Percentiles rank a stretch among this genome's conserved stretches.
These are phyloP conservation scores for Holacanthella duospinosa DNA, from an alignment of 2,888 invertebrate genomes.

Conservation along the genomic window DNA sequence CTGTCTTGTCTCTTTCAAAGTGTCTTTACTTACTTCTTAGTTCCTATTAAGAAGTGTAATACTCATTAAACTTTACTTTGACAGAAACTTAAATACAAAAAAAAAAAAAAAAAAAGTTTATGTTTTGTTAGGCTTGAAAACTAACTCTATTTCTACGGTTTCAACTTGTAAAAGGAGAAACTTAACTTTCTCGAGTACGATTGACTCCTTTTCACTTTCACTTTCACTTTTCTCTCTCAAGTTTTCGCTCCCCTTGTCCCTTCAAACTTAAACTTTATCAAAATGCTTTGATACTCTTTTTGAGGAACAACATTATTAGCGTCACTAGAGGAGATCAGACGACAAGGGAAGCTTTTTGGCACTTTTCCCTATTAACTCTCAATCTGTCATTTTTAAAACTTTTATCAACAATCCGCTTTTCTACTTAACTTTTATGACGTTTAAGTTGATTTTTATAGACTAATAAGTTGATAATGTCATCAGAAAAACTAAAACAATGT, in stretches of 20 bases:
- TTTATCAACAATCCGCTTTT: too few species aligned
- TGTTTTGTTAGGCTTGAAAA: too few species aligned
- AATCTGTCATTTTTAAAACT: neutral
- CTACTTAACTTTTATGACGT: too few species aligned
- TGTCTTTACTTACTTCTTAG: neutral
- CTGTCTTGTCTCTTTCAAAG: neutral
- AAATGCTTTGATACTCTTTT: neutral
- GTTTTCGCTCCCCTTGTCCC: neutral
- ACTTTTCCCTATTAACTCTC: neutral
- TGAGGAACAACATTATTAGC: neutral
- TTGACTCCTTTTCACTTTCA: neutral
- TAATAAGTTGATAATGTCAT: too few species aligned
- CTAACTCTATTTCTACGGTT: neutral
- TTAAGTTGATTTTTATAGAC: too few species aligned
- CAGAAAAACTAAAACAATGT: too few species aligned
- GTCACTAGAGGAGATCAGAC: neutral
- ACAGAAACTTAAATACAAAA: neutral
- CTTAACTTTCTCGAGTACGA: neutral
- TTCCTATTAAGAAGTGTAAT: conserved; percentile 1
- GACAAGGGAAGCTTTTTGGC: neutral
- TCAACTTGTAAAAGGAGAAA: neutral
- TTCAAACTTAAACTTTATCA: neutral
- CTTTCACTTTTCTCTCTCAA: too few species aligned
- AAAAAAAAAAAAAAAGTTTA: neutral
- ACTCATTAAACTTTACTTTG: conserved; percentile 6